Evolutionary conservation across 2,888 invertebrate genomes (phyloP).

Genomic region (Hymenopus coronatus): DNA sequence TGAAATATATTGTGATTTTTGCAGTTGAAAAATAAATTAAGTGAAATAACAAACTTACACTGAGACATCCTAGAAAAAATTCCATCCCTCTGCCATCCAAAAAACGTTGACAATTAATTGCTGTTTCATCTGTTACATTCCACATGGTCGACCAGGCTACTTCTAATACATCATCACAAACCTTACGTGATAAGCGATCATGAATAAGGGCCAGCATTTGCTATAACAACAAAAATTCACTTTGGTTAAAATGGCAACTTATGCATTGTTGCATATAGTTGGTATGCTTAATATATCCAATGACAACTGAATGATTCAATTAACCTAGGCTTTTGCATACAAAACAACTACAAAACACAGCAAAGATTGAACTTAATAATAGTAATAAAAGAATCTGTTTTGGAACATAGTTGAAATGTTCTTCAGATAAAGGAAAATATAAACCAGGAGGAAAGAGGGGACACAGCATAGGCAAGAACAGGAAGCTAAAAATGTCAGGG

Average conservation of each 20-base stretch:
- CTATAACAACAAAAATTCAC: slow-evolving; percentile 47
- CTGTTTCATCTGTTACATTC: slow-evolving; percentile 97
- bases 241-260: not conserved
- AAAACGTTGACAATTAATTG: slow-evolving; percentile 89
- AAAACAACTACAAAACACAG: no score
- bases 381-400: no score
- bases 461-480: no score
- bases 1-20: no score
- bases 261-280: not conserved
- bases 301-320: no score
- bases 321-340: no score
- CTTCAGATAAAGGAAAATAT: no score
- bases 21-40: not conserved
- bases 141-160: slow-evolving; percentile 99
- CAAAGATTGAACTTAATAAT: no score
- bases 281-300: not conserved
- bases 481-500: no score
- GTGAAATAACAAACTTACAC: slow-evolving; percentile 54
- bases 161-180: slow-evolving; percentile 94
- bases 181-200: slow-evolving; percentile 68
- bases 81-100: slow-evolving; percentile 85
- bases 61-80: slow-evolving; percentile 82
- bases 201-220: slow-evolving; percentile 86
- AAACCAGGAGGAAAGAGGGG: no score
- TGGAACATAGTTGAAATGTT: no score